Conservation (phyloP, 2,113 vertebrate species). For the Argyrosomus japonicus region DNA sequence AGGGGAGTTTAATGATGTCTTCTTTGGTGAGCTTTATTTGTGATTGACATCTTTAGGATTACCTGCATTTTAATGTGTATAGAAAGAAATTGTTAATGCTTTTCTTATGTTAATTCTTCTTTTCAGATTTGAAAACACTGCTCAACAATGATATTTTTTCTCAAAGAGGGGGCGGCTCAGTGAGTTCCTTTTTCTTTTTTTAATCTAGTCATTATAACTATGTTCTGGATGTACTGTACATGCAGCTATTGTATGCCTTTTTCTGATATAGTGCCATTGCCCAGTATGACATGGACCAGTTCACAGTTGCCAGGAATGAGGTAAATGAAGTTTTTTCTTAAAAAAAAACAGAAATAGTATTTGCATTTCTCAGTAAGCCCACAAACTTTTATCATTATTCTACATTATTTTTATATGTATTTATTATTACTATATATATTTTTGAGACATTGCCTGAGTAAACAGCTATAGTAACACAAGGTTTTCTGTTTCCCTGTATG, state of each 20-base stretch:
- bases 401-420: neutral
- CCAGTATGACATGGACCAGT: slow-evolving; percentile 99
- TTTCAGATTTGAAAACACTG: slow-evolving; percentile 92
- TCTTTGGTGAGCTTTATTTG: slow-evolving; percentile 88
- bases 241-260: slow-evolving; percentile 19
- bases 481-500: slow-evolving; percentile 78
- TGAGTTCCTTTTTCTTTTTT: slow-evolving; percentile 79
- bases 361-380: neutral
- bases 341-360: neutral
- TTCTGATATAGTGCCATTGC: slow-evolving; percentile 91
- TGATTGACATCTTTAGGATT: neutral
- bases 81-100: neutral
- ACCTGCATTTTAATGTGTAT: neutral
- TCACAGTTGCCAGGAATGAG: slow-evolving; percentile 92
- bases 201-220: neutral
- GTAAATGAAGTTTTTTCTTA: slow-evolving; percentile 84
- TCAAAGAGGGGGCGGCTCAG: slow-evolving; percentile 95
- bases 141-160: slow-evolving; percentile 95
- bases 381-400: neutral
- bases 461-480: neutral
- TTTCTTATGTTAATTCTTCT: slow-evolving; percentile 10
- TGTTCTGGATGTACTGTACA: neutral
- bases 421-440: no score
- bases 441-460: neutral
- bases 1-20: slow-evolving; percentile 98